Percentiles rank a stretch among this genome's conserved stretches.
Conservation (phyloP, 92 coral and sea anemone genomes). For the Ricordea florida region DNA sequence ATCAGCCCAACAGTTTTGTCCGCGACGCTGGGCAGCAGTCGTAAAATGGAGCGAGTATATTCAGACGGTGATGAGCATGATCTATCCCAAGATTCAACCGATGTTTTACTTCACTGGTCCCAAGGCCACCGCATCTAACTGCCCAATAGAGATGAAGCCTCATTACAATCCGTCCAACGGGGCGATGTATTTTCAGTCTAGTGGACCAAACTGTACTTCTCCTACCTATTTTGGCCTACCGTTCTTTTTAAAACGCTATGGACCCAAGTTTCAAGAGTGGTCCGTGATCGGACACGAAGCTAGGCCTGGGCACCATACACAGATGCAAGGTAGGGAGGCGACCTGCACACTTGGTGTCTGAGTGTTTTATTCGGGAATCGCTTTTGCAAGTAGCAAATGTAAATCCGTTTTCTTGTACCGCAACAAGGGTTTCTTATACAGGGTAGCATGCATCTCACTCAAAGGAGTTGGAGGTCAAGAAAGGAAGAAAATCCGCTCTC, state of each 20-base stretch:
- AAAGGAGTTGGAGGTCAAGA: too few relatives aligned
- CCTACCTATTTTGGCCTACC: slow-evolving; percentile 86
- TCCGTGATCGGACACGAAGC: slow-evolving; percentile 94
- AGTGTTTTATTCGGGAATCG: too few relatives aligned
- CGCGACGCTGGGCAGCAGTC: slow-evolving; percentile 90
- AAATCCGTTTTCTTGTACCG: too few relatives aligned
- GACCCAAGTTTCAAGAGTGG: slow-evolving; percentile 98
- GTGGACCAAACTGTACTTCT: slow-evolving; percentile 61
- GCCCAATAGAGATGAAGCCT: slow-evolving; percentile 85
- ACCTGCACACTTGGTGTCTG: too few relatives aligned
- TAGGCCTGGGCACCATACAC: slow-evolving; percentile 96
- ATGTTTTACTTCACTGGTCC: slow-evolving; percentile 85
- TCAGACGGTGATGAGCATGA: slow-evolving; percentile 69
- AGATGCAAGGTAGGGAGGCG: slow-evolving; percentile 76
- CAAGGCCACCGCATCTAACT: slow-evolving; percentile 80
- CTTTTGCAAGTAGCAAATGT: too few relatives aligned
- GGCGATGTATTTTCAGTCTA: slow-evolving; percentile 80
- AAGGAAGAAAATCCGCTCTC: too few relatives aligned
- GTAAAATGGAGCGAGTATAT: slow-evolving; percentile 80
- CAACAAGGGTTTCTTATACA: too few relatives aligned
- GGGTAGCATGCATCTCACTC: too few relatives aligned
- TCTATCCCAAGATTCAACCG: slow-evolving; percentile 76
- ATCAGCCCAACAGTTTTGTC: slow-evolving; percentile 76
- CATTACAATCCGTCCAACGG: slow-evolving; percentile 96
- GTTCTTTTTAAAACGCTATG: slow-evolving; percentile 80